phyloP scores from a whole-genome alignment of 2,888 invertebrate species.

The Chrysina gloriosa region DNA sequence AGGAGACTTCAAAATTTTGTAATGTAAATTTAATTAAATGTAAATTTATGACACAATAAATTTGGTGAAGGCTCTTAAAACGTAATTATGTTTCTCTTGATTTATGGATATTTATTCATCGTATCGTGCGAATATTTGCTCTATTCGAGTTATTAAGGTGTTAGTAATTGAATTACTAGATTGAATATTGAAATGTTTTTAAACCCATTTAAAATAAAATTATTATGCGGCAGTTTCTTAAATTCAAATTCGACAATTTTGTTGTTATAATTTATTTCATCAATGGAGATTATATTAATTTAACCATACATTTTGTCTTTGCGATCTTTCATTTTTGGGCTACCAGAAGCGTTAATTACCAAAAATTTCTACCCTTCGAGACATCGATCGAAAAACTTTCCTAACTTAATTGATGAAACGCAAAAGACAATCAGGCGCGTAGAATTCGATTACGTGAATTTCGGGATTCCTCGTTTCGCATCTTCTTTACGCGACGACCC shows the following conservation, averaged over 20 bases:
- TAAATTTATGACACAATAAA: constrained; percentile 31
- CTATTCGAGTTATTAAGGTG: constrained; percentile 8
- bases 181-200: background rate
- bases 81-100: constrained; percentile 22
- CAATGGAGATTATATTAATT: background rate
- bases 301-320: background rate
- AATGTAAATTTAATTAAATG: constrained; percentile 31
- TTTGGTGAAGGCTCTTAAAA: constrained; percentile 18
- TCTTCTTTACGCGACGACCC: constrained; percentile 32
- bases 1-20: constrained; percentile 8
- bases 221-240: no score
- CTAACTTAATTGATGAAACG: constrained; percentile 34
- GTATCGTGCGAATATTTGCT: background rate
- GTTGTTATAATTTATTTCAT: no score
- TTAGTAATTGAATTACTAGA: background rate
- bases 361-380: constrained; percentile 25
- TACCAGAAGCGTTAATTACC: constrained; percentile 12
- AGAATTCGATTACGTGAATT: constrained; percentile 36
- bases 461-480: constrained; percentile 32
- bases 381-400: constrained; percentile 26
- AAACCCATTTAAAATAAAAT: no score
- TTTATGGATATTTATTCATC: constrained; percentile 27
- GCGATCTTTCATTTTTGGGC: background rate
- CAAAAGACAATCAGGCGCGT: constrained; percentile 32
- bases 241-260: no score